These are phyloP conservation scores for Monomorium pharaonis DNA, from an alignment of 1,140 invertebrate genomes.

Conservation along the genomic window DNA sequence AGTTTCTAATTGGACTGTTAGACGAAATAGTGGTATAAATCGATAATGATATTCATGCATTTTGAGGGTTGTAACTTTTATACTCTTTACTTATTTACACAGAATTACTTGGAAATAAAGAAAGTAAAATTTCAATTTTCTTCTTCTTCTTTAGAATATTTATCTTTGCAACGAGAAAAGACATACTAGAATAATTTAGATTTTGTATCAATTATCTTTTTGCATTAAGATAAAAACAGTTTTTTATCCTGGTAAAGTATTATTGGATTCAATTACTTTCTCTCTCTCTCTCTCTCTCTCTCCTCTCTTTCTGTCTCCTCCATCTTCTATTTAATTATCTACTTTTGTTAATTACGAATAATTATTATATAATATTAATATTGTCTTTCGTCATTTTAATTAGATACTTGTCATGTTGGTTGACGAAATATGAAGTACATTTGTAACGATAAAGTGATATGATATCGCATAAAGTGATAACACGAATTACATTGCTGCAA, in stretches of 20 bases:
- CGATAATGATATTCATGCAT: background rate
- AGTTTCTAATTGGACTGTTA: background rate
- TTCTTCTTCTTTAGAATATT: background rate
- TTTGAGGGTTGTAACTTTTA: background rate
- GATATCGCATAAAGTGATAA: constrained; percentile 44
- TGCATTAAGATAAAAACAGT: background rate
- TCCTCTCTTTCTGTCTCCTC: no score
- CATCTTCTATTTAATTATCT: background rate
- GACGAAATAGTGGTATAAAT: background rate
- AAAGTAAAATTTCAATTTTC: background rate
- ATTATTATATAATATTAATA: background rate
- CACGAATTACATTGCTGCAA: constrained; percentile 35
- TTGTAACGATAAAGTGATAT: constrained; percentile 1
- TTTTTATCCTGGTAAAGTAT: background rate
- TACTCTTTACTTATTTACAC: background rate
- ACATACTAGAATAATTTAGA: background rate
- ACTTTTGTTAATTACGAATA: background rate
- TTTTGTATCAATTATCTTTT: background rate
- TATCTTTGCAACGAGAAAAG: background rate
- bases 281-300: background rate
- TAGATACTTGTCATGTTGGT: background rate
- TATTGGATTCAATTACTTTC: background rate
- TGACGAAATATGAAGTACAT: background rate
- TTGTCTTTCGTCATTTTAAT: background rate
- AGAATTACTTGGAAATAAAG: background rate